These are phyloP conservation scores for Neosilurus hyrtlii DNA, from an alignment of 2,797 vertebrate genomes.

Conservation along the genomic window DNA sequence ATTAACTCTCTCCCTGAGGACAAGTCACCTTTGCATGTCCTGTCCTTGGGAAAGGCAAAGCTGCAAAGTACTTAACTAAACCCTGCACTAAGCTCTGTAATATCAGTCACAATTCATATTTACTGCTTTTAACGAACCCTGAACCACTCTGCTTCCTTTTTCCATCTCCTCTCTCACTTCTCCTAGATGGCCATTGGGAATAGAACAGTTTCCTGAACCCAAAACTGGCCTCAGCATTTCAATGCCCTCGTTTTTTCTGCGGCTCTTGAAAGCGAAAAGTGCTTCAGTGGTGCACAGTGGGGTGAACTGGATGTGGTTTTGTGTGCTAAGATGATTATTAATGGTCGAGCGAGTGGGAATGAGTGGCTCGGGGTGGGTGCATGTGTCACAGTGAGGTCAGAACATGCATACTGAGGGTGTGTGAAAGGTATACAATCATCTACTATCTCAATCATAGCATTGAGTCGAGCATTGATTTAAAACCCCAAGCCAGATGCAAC, in stretches of 20 bases:
- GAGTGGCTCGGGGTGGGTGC: not conserved
- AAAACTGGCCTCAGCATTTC: not conserved
- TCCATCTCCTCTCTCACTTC: not conserved
- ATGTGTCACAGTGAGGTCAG: constrained; percentile 13
- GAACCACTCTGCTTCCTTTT: constrained; percentile 37
- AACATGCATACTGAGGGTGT: constrained; percentile 10
- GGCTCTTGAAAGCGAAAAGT: not conserved
- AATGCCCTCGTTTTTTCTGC: not conserved
- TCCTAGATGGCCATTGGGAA: not conserved
- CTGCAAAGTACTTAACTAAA: constrained; percentile 17
- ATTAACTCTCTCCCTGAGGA: constrained; percentile 49
- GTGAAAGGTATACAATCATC: constrained; percentile 9
- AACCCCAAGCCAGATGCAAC: not conserved
- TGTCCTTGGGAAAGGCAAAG: constrained; percentile 47
- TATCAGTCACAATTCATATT: constrained; percentile 59
- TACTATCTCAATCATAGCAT: not conserved
- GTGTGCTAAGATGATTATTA: constrained; percentile 33
- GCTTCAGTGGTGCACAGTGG: not conserved
- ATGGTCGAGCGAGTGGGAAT: constrained; percentile 2
- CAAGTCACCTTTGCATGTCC: constrained; percentile 30
- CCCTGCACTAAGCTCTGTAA: constrained; percentile 26
- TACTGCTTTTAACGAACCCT: constrained; percentile 58
- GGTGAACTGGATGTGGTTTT: not conserved
- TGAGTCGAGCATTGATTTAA: not conserved
- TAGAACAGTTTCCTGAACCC: constrained; percentile 21